Base-by-base conservation (phyloP, 2,113 vertebrate species). In the Crotalus helleri region DNA sequence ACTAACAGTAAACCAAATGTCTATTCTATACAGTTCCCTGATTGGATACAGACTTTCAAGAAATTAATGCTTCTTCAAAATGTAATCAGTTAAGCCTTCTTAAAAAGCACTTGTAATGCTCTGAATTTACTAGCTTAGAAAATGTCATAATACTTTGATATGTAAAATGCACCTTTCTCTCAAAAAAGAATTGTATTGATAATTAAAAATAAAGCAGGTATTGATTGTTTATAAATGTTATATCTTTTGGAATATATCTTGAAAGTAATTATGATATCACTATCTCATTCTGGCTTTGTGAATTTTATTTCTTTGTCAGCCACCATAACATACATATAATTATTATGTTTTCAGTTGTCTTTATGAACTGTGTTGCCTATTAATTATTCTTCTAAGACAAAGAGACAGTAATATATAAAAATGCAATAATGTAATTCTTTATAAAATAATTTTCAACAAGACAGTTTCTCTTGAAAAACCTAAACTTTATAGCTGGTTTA, bases 371-470 rank as follows among this genome's bases (percentile, higher is more conserved):
- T 39, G 0, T 44, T 92, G 74, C 57, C 92, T 88, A 85, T 89
- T 94, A 87, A 81, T 57, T 21, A 19, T 12, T 33, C 87, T 51
- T 91, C 51, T 91, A 94, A 23, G 51, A 89, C 13, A 85, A 44
- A 89, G 33, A 69, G 91, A 55, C 13, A 88, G 15, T 58, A 49
- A 87, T 64, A 55, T 55, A 26, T 89, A 5, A 17, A 59, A 2
- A 53, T 81, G 23, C 13, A 97, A 88, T 95, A 96, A 94, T 95
- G 49, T 85, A 86, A 96, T 93, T 69, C 59, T 96, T 97, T 96
- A 94, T 94, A 94, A 96, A 94, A 96, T 95, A 96, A 93, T 95
- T 95, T 95, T 94, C 74, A 93, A 95, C 95, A 96, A 96, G 96
- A 93, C 51, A 58, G 55, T 5, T 85, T 3, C 12, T 85, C 23